Evolutionary conservation across 2,888 invertebrate genomes (phyloP).

Genomic region (Thera obeliscata): DNA sequence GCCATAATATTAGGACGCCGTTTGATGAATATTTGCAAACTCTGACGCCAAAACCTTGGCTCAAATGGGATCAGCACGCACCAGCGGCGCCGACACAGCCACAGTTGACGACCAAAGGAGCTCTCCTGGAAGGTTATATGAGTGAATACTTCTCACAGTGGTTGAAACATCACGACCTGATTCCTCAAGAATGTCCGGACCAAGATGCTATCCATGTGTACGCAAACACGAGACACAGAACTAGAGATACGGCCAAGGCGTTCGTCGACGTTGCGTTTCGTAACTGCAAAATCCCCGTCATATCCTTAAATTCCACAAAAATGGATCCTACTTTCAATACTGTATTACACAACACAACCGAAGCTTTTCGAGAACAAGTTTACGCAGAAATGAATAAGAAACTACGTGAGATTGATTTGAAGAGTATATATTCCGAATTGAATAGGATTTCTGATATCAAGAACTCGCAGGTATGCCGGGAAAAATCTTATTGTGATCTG

Average conservation of each 20-base stretch:
- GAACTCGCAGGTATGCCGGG: constrained; percentile 57
- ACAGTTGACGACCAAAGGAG: constrained; percentile 65
- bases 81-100: constrained; percentile 41
- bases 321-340: constrained; percentile 64
- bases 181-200: constrained; percentile 55
- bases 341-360: constrained; percentile 52
- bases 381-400: constrained; percentile 57
- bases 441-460: constrained; percentile 61
- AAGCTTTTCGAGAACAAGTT: constrained; percentile 46
- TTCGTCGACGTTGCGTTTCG: constrained; percentile 63
- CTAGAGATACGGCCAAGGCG: constrained; percentile 59
- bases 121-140: constrained; percentile 63
- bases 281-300: constrained; percentile 56
- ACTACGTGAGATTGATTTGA: constrained; percentile 50
- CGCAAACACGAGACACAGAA: constrained; percentile 66
- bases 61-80: constrained; percentile 50
- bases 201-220: constrained; percentile 56
- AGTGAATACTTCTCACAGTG: constrained; percentile 64
- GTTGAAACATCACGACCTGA: constrained; percentile 54
- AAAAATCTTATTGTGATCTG: constrained; percentile 58
- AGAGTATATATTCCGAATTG: constrained; percentile 51
- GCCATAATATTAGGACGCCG: constrained; percentile 69
- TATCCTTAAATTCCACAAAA: constrained; percentile 49
- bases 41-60: constrained; percentile 59
- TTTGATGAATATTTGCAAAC: constrained; percentile 50